Base-by-base conservation (phyloP, 2,888 invertebrate species). In the Heliconius erato region DNA sequence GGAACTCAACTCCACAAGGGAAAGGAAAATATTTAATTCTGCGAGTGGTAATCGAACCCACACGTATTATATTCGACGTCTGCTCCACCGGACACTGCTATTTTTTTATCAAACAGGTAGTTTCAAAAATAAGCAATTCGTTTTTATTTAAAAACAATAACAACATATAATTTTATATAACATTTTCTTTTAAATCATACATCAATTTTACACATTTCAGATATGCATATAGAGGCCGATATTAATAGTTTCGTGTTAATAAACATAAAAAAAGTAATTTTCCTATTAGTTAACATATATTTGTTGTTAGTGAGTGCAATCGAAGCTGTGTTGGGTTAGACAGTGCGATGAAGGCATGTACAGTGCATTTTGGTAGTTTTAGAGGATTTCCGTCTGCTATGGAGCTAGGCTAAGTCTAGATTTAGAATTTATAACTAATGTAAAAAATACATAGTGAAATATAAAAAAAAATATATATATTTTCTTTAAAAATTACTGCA, bases 381-480 rank as follows among this genome's bases (percentile, higher is more conserved):
- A 71, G 84, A 85, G 84, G 80, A 85, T 84, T 84, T 85, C 85
- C 83, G 82, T 83, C 82, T 83, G 82, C 68, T 84, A 74, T 78
- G 69, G 65, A 65, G 26, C n/a, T 74, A 7, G 44, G 14, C 26
- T 65, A 44, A 11, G 67, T 78, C 14, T 32, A 54, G 49, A 76
- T 59, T 3, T 28, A 28, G 28, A 14, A 26, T 40, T 14, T 35
- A 5, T 19, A 35, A 68, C 1, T 9, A 23, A 40, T 0, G 40
- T 14, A 40, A 69, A 35, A 69, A 23, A n/a, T 23, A 12, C 35
- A 6, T 3, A 23, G 11, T 32, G 4, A 35, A 59, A 26, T 19
- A 54, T 59, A 23, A 59, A 59, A 59, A 40, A 40, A 40, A 35
- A 35, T n/a, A 63, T 3, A n/a, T n/a, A 3, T 3, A 23, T n/a